These are phyloP conservation scores for Gallinago stenura DNA, from an alignment of 2,797 vertebrate genomes.

Conservation along the genomic window DNA sequence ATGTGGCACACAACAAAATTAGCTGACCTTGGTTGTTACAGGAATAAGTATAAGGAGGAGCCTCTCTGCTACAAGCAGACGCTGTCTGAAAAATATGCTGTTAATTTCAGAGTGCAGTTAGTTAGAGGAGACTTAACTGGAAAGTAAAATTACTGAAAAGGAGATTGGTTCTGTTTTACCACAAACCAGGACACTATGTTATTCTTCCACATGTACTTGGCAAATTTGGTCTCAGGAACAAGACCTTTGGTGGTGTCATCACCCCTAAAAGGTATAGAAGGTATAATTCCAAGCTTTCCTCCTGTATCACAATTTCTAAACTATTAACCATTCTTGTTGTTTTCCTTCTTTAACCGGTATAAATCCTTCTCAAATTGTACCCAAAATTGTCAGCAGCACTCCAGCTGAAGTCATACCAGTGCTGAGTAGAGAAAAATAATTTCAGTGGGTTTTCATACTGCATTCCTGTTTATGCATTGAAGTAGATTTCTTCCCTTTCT, in stretches of 20 bases:
- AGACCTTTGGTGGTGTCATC: background rate
- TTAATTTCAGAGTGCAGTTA: background rate
- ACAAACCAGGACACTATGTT: background rate
- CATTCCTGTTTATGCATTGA: background rate
- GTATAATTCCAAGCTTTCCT: background rate
- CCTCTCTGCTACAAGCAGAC: background rate
- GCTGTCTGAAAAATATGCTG: background rate
- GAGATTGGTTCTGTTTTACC: background rate
- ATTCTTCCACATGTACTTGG: background rate
- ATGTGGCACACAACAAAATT: background rate
- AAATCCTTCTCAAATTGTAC: background rate
- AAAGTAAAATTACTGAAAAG: background rate
- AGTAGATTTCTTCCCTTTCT: background rate
- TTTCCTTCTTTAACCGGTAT: background rate
- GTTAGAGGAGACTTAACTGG: background rate
- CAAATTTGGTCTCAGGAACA: background rate
- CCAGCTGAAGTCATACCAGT: background rate
- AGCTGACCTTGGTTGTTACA: background rate
- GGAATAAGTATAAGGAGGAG: background rate
- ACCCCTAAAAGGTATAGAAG: background rate
- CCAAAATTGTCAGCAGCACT: background rate
- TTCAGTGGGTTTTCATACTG: fast-evolving
- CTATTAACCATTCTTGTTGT: background rate
- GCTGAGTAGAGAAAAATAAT: background rate
- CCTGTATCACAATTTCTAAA: background rate